Conservation (phyloP, 2,113 vertebrate genomes). For the Gorsachius goisagi region DNA sequence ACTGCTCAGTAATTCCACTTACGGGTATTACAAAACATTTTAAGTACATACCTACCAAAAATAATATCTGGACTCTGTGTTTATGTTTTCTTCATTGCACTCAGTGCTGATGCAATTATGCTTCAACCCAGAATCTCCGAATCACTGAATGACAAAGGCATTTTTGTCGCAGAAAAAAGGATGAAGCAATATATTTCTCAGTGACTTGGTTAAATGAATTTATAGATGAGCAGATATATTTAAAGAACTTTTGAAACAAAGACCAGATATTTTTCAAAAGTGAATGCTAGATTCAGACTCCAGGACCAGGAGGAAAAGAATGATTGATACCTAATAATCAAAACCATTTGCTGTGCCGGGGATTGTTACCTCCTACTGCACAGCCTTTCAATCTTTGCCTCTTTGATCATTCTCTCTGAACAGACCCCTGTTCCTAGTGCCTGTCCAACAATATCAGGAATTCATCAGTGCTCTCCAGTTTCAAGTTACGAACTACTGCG, state of each 20-base stretch:
- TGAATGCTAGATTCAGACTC: constrained; percentile 25
- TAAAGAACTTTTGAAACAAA: constrained; percentile 70
- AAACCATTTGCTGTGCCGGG: constrained; percentile 76
- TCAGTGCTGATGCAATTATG: constrained; percentile 58
- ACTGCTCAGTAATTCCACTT: constrained; percentile 15
- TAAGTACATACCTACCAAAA: not conserved
- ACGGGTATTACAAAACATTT: not conserved
- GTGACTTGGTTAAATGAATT: constrained; percentile 64
- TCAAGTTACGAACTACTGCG: constrained; percentile 88
- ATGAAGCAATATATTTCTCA: constrained; percentile 69
- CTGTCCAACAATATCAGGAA: constrained; percentile 86
- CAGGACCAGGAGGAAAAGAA: constrained; percentile 64
- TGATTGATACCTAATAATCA: constrained; percentile 86
- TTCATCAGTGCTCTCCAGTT: constrained; percentile 80
- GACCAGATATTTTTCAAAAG: constrained; percentile 49
- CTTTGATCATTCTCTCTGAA: constrained; percentile 73
- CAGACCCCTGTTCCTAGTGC: constrained; percentile 85
- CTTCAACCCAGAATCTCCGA: constrained; percentile 1
- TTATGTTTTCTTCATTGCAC: constrained; percentile 20
- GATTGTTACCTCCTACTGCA: constrained; percentile 68
- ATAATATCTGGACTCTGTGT: not conserved
- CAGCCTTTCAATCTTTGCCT: constrained; percentile 71
- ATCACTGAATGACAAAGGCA: constrained; percentile 54
- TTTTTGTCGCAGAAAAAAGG: constrained; percentile 70
- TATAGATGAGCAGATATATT: constrained; percentile 71